Percentiles rank a stretch among this genome's conserved stretches.
Conservation (phyloP, 2,113 vertebrate species). For the Nothobranchius kuhntae region DNA sequence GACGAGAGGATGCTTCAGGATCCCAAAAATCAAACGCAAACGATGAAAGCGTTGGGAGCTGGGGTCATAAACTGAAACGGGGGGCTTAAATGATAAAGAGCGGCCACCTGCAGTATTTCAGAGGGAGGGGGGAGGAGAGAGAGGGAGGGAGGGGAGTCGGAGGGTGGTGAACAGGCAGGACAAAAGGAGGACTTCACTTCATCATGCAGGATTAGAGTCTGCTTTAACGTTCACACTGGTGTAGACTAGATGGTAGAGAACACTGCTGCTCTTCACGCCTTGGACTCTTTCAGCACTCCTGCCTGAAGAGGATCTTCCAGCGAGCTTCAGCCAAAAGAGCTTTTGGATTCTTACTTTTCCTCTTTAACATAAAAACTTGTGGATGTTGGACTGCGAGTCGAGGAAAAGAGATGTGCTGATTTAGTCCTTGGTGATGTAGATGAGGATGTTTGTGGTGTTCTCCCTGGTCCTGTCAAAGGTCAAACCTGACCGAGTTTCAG, state of each 20-base stretch:
- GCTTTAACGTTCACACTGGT: neutral
- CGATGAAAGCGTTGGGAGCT: constrained; percentile 42
- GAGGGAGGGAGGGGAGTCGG: constrained; percentile 49
- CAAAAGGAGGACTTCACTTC: constrained; percentile 61
- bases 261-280: neutral
- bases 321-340: constrained; percentile 2
- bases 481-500: no score
- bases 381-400: no score
- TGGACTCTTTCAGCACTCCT: neutral
- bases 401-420: no score
- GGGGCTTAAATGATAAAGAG: constrained; percentile 55
- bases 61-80: constrained; percentile 22
- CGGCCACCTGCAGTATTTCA: constrained; percentile 70
- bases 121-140: constrained; percentile 20
- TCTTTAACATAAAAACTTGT: neutral
- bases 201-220: constrained; percentile 26
- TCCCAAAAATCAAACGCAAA: constrained; percentile 10
- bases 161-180: constrained; percentile 58
- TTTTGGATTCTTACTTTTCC: constrained; percentile 25
- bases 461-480: neutral
- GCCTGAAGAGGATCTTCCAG: constrained; percentile 5
- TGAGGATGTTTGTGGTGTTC: neutral
- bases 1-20: constrained; percentile 26
- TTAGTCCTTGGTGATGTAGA: neutral
- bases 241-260: neutral